Evolutionary conservation across 2,888 invertebrate genomes (phyloP).

Genomic region (Thymelicus sylvestris): DNA sequence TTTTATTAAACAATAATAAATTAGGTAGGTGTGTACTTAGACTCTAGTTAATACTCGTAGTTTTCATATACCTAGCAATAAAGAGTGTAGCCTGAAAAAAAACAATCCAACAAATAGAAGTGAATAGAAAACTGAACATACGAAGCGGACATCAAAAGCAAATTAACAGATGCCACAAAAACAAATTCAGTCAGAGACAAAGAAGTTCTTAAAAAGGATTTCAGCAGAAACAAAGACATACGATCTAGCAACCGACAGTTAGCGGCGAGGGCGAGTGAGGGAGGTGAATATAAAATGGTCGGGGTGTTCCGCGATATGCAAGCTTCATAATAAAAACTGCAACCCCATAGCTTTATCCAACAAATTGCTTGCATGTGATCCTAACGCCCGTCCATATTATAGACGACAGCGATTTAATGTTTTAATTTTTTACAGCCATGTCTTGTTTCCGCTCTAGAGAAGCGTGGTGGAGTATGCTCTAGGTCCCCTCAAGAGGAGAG

Average conservation of each 20-base stretch:
- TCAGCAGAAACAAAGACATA: conserved; percentile 39
- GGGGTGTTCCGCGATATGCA: conserved; percentile 50
- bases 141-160: conserved; percentile 1
- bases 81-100: too few species aligned
- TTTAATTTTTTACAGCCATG: not conserved
- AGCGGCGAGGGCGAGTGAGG: conserved; percentile 40
- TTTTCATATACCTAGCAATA: too few species aligned
- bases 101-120: too few species aligned
- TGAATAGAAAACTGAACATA: too few species aligned
- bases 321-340: conserved; percentile 67
- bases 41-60: too few species aligned
- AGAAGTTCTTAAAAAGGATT: conserved; percentile 34
- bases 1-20: too few species aligned
- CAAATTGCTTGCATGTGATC: conserved; percentile 74
- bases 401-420: conserved; percentile 40
- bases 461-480: too few species aligned
- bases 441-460: too few species aligned
- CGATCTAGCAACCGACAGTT: conserved; percentile 47
- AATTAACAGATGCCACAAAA: conserved; percentile 4
- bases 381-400: conserved; percentile 48
- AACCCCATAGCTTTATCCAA: conserved; percentile 66
- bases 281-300: conserved; percentile 50
- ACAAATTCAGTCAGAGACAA: conserved; percentile 19
- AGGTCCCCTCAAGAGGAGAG: too few species aligned
- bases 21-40: too few species aligned